Evolutionary conservation across 2,113 vertebrate genomes (phyloP).

Genomic region (Clarias magur): DNA sequence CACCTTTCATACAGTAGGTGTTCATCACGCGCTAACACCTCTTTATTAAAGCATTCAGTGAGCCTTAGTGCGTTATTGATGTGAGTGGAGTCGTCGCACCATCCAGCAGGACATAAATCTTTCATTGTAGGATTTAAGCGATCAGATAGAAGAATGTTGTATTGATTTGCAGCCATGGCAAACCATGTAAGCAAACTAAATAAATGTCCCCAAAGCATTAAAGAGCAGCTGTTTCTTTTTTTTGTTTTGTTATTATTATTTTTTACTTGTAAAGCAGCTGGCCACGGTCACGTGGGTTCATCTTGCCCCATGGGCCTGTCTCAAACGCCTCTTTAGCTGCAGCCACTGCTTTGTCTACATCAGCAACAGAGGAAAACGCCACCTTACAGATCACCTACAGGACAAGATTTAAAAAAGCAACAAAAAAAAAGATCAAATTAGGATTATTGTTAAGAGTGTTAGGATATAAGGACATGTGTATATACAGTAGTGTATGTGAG

Average conservation of each 20-base stretch:
- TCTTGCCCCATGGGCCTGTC: conserved; percentile 78
- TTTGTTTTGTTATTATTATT: too few relatives aligned
- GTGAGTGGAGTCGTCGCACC: not conserved
- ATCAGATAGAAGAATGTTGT: not conserved
- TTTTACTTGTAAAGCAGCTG: conserved; percentile 76
- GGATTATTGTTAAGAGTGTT: too few relatives aligned
- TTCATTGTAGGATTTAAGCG: not conserved
- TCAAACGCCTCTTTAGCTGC: conserved; percentile 80
- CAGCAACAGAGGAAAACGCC: conserved; percentile 72
- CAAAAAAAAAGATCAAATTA: not conserved
- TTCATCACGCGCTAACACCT: not conserved
- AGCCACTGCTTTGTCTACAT: conserved; percentile 76
- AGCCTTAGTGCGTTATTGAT: not conserved
- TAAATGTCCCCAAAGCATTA: not conserved
- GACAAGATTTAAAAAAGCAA: conserved; percentile 16
- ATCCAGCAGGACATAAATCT: not conserved
- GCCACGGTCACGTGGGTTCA: conserved; percentile 81
- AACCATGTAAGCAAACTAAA: not conserved
- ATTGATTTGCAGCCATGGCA: not conserved
- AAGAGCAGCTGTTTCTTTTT: not conserved
- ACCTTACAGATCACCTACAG: conserved; percentile 77
- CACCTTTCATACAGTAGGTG: not conserved
- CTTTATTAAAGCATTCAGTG: not conserved
- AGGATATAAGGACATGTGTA: not conserved
- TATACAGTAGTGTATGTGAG: not conserved